Percentiles rank a stretch among this genome's conserved stretches.
phyloP scores from a whole-genome alignment of 2,113 vertebrate species.

The Syrrhaptes paradoxus region DNA sequence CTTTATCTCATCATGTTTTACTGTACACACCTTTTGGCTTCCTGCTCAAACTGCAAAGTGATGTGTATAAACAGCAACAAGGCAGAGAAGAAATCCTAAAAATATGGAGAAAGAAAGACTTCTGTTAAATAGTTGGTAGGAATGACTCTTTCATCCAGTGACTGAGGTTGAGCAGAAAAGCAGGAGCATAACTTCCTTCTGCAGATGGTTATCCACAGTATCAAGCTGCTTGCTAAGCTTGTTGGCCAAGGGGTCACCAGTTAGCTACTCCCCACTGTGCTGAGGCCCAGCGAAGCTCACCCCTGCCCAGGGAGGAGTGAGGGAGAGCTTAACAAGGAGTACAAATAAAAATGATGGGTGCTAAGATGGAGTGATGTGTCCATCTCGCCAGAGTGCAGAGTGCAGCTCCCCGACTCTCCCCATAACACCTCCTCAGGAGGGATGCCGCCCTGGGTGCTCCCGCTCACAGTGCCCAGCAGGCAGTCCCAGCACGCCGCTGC shows the following conservation, averaged over 20 bases:
- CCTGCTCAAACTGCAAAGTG: neutral
- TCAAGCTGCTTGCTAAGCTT: accelerated
- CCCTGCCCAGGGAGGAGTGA: neutral
- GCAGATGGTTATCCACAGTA: neutral
- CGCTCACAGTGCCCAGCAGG: neutral
- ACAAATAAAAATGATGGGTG: neutral
- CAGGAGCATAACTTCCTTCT: neutral
- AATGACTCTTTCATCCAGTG: neutral
- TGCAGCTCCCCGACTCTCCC: neutral
- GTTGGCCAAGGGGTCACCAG: neutral
- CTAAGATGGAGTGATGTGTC: neutral
- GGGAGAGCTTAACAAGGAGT: neutral
- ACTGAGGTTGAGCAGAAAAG: neutral
- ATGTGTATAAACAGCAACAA: neutral
- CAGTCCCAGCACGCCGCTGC: neutral
- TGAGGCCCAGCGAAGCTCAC: neutral
- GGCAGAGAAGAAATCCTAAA: neutral
- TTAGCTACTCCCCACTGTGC: neutral
- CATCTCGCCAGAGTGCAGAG: neutral
- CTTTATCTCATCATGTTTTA: neutral
- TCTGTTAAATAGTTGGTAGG: neutral
- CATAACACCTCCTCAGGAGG: neutral
- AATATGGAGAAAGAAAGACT: neutral
- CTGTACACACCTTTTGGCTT: neutral
- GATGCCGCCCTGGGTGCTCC: neutral